Percentiles rank a stretch among this genome's conserved stretches.
Conservation (phyloP, 2,888 invertebrate genomes). For the Ichneumoninae sp. region DNA sequence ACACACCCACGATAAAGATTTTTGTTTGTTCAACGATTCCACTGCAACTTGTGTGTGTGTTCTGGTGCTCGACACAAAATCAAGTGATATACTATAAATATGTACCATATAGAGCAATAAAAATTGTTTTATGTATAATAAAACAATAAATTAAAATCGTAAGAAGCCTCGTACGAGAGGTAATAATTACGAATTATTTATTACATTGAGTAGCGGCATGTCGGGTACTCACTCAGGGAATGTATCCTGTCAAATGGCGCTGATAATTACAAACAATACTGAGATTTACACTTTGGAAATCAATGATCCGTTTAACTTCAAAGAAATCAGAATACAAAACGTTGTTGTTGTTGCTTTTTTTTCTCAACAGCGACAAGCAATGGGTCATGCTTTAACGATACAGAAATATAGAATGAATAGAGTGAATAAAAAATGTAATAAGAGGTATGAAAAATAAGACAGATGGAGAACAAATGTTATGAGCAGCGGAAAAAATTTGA, state of each 20-base stretch:
- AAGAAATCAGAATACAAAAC: slow-evolving; percentile 77
- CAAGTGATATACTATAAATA: slow-evolving; percentile 69
- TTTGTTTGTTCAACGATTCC: slow-evolving; percentile 38
- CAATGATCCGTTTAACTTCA: slow-evolving; percentile 74
- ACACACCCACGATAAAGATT: slow-evolving; percentile 11
- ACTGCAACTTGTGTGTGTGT: slow-evolving; percentile 66
- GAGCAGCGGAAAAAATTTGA: slow-evolving; percentile 29
- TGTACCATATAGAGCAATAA: slow-evolving; percentile 36
- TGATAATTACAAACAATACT: slow-evolving; percentile 84
- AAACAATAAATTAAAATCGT: slow-evolving; percentile 52
- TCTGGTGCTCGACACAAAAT: slow-evolving; percentile 80
- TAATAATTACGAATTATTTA: slow-evolving; percentile 78
- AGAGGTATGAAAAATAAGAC: slow-evolving; percentile 39
- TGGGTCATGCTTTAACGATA: slow-evolving; percentile 76
- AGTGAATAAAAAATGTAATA: slow-evolving; percentile 28
- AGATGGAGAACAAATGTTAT: neutral
- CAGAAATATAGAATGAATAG: slow-evolving; percentile 34
- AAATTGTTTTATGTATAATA: slow-evolving; percentile 22
- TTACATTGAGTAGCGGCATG: slow-evolving; percentile 84
- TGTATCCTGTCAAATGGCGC: slow-evolving; percentile 84
- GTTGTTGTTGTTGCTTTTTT: slow-evolving; percentile 51
- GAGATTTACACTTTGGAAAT: slow-evolving; percentile 83
- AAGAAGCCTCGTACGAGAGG: slow-evolving; percentile 72
- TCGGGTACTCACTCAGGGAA: slow-evolving; percentile 84
- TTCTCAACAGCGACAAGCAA: slow-evolving; percentile 77